These are phyloP conservation scores for Tetraodon nigroviridis DNA, from an alignment of 2,113 vertebrate species.

Conservation along the genomic window DNA sequence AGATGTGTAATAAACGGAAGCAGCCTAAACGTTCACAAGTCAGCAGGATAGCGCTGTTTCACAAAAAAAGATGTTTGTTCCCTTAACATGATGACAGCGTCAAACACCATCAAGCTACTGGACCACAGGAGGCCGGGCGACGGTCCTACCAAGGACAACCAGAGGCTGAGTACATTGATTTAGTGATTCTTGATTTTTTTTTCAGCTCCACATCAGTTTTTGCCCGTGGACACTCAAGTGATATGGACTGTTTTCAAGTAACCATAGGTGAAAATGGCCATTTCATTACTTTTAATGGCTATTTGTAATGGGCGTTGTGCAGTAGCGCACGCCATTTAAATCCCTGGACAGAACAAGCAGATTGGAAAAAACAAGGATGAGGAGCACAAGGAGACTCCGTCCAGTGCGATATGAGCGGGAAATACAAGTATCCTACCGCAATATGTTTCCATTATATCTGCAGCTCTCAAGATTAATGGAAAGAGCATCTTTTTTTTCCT, in stretches of 20 bases:
- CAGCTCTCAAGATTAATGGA: no score
- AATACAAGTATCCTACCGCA: no score
- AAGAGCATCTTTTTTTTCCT: no score
- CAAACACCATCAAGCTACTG: conserved; percentile 9
- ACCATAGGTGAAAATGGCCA: conserved; percentile 60
- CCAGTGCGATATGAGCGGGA: no score
- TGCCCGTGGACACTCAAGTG: conserved; percentile 41
- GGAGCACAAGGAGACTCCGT: not conserved
- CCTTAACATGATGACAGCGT: not conserved
- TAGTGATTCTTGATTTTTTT: conserved; percentile 42
- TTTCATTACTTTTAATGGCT: conserved; percentile 72
- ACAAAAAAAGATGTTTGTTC: no score
- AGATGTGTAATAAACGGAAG: no score
- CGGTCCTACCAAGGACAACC: conserved; percentile 47
- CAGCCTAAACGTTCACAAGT: no score
- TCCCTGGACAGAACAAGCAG: conserved; percentile 21
- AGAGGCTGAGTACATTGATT: conserved; percentile 59
- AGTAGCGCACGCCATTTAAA: conserved; percentile 47
- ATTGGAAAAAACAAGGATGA: conserved; percentile 47
- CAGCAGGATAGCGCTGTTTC: no score
- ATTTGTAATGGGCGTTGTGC: conserved; percentile 49
- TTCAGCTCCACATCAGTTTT: conserved; percentile 32
- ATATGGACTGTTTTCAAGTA: conserved; percentile 67
- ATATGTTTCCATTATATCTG: no score
- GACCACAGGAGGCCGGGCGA: conserved; percentile 29